Conservation (phyloP, 2,888 invertebrate species). For the Axea sp. region DNA sequence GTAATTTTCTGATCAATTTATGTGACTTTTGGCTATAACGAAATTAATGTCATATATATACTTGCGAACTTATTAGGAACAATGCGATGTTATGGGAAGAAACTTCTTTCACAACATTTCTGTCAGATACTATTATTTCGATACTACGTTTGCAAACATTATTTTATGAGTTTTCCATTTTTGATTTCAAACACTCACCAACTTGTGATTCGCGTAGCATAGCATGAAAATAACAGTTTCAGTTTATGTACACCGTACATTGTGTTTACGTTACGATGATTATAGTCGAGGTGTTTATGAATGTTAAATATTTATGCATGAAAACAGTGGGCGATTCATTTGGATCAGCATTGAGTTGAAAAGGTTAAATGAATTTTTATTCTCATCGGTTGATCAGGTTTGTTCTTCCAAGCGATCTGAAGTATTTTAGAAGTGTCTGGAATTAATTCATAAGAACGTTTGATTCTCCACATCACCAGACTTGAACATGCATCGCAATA, state of each 20-base stretch:
- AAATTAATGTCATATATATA: no score
- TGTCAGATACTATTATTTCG: no score
- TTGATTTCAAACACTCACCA: not conserved
- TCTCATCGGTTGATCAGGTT: not conserved
- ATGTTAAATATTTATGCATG: constrained; percentile 12
- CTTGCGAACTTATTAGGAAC: no score
- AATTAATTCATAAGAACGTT: constrained; percentile 14
- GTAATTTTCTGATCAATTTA: no score
- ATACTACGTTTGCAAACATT: no score
- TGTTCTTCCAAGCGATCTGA: not conserved
- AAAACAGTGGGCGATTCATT: constrained; percentile 19
- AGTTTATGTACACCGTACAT: constrained; percentile 6
- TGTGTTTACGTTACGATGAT: constrained; percentile 32
- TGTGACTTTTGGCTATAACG: no score
- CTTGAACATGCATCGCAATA: constrained; percentile 18
- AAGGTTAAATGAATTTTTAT: constrained; percentile 34
- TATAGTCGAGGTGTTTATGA: constrained; percentile 35
- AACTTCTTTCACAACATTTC: no score
- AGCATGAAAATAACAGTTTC: constrained; percentile 4
- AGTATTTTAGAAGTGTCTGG: not conserved
- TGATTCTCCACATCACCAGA: not conserved
- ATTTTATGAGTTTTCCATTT: not conserved
- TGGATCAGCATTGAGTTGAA: constrained; percentile 38
- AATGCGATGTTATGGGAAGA: no score
- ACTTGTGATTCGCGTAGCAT: constrained; percentile 3